phyloP scores from a whole-genome alignment of 2,888 invertebrate genomes.

The Eustalomyia histrio region DNA sequence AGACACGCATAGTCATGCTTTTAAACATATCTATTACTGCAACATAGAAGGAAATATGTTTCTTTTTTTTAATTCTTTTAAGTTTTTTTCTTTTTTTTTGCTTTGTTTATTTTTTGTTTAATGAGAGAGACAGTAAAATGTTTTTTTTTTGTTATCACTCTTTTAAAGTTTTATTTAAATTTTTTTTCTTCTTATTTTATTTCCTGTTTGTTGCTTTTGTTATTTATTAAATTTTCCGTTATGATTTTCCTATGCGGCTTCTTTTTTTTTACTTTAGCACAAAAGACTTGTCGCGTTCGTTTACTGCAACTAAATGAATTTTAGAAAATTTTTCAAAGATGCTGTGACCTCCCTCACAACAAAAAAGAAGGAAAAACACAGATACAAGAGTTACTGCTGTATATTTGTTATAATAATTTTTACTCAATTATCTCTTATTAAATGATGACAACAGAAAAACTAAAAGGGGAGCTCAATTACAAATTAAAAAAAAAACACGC shows the following conservation, averaged over 20 bases:
- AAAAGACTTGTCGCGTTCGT: constrained; percentile 73
- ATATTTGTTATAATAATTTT: constrained; percentile 52
- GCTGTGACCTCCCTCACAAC: constrained; percentile 71
- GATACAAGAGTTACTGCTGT: constrained; percentile 23
- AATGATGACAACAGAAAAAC: constrained; percentile 45
- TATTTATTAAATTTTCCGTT: constrained; percentile 14
- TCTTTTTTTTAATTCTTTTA: background rate
- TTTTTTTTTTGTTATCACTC: background rate
- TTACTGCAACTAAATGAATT: constrained; percentile 76
- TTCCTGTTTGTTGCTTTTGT: background rate
- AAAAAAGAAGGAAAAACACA: constrained; percentile 36
- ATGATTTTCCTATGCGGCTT: background rate
- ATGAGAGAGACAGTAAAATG: background rate
- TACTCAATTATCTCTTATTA: constrained; percentile 66
- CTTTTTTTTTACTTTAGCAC: background rate
- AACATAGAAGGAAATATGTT: background rate
- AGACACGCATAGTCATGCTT: constrained; percentile 24
- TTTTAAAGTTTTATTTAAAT: no score
- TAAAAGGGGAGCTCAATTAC: constrained; percentile 14
- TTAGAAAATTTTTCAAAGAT: constrained; percentile 70
- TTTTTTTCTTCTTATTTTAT: background rate
- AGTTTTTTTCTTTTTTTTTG: background rate
- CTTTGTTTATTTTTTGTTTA: background rate
- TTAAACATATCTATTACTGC: background rate
- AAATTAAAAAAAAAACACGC: background rate